Base-by-base conservation (phyloP, 2,113 vertebrate species). In the Gallinago paraguaiae region DNA sequence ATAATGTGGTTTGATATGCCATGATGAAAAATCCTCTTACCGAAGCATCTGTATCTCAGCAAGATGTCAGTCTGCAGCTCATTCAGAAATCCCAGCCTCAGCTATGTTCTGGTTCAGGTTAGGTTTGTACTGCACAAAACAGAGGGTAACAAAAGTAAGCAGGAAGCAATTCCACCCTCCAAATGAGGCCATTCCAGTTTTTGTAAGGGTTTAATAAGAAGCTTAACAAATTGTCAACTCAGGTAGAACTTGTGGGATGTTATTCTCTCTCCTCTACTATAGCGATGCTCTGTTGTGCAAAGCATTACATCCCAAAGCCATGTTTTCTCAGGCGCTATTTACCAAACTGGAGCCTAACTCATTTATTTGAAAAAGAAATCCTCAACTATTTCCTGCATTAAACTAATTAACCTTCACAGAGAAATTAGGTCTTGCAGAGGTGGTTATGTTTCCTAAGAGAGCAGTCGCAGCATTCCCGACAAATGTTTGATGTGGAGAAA, bases 391-490 rank as follows among this genome's bases (percentile, higher is more conserved):
- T 95, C 86, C 86, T 91, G 57, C 25, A 28, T 92, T 93, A 89
- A 87, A 65, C 63, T 91, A 87, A 94, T 93, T 93, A 91, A 95
- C 81, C 70, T 91, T 84, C 59, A 57, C 25, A 51, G 23, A 88
- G 83, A 92, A 95, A 90, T 79, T 56, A 68, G 22, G 45, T 92
- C 90, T 86, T 86, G 50, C 61, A 89, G 53, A 72, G 82, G 33
- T 91, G 63, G 46, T 77, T 94, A 35, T 86, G n/a, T 69, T 75
- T 95, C 77, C 61, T 91, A 57, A 86, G 70, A 87, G 50, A 87
- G 54, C 28, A 92, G 46, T 63, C 2, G 0, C 67, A 74, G 41
- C 61, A 35, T 50, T 85, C 25, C 50, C 0, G 0, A 33, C 37
- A 63, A 68, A 18, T 35, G 39, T 83, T 94, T 91, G 81, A 91